Conservation (phyloP, 2,113 vertebrate species). For the Mirounga angustirostris region DNA sequence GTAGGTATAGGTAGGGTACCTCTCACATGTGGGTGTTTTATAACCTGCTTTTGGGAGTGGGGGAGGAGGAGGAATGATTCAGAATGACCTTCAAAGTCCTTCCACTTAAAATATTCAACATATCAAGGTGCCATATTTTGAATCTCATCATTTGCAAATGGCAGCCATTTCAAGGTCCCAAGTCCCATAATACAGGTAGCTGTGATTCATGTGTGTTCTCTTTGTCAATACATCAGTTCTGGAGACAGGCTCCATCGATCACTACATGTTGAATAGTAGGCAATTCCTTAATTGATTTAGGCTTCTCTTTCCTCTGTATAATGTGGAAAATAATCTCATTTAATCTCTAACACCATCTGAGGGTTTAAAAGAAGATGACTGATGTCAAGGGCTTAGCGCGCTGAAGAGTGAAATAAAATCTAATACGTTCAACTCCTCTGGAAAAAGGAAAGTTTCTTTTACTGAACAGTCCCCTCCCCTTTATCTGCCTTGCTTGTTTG, state of each 20-base stretch:
- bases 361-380: neutral
- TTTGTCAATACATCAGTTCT: neutral
- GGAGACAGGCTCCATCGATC: neutral
- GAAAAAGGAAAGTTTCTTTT: constrained; percentile 58
- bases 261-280: neutral
- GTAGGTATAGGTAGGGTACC: neutral
- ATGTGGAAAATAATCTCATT: neutral
- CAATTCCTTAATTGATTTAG: neutral
- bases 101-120: neutral
- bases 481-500: neutral
- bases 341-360: neutral
- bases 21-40: neutral
- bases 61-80: neutral
- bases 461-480: neutral
- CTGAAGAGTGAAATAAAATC: neutral
- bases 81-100: neutral
- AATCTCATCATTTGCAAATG: neutral
- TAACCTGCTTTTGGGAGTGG: neutral
- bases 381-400: neutral
- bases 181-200: neutral
- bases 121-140: neutral
- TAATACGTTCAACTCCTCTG: neutral
- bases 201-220: neutral
- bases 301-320: neutral
- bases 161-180: neutral